Conservation (phyloP, 2,797 vertebrate species). For the Rhinophrynus dorsalis region DNA sequence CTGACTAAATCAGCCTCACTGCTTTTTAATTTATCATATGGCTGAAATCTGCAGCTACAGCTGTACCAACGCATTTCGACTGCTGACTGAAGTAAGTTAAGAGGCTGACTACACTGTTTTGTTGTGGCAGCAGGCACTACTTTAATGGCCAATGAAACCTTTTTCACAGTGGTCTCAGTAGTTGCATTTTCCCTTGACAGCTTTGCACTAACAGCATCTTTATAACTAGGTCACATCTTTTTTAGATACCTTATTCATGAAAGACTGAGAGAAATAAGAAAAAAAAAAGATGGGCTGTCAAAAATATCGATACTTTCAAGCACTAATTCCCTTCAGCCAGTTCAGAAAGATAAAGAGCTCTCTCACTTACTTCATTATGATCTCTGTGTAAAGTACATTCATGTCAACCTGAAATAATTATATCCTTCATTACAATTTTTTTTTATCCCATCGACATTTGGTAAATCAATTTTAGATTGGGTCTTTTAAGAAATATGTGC, state of each 20-base stretch:
- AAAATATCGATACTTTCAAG: conserved; percentile 56
- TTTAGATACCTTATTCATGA: conserved; percentile 57
- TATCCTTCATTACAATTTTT: background rate
- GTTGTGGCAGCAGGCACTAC: background rate
- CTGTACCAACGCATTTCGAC: background rate
- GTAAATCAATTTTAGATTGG: conserved; percentile 16
- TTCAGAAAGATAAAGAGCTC: conserved; percentile 39
- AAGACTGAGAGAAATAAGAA: conserved; percentile 57
- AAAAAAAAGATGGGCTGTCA: conserved; percentile 56
- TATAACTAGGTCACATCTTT: conserved; percentile 56
- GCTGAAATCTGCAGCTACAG: background rate
- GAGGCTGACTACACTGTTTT: conserved; percentile 2
- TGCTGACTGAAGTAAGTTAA: background rate
- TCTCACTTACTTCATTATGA: conserved; percentile 51
- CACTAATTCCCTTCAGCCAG: conserved; percentile 34
- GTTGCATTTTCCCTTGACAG: conserved; percentile 15
- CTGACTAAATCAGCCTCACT: too few relatives aligned
- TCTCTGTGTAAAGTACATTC: conserved; percentile 46
- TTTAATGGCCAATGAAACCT: conserved; percentile 11
- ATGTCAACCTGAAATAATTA: conserved; percentile 37
- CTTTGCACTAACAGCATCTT: conserved; percentile 52
- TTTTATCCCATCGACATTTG: background rate
- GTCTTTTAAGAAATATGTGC: background rate
- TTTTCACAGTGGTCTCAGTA: background rate
- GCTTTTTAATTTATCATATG: too few relatives aligned